Conservation (phyloP, 2,797 vertebrate genomes). For the Pterois miles region DNA sequence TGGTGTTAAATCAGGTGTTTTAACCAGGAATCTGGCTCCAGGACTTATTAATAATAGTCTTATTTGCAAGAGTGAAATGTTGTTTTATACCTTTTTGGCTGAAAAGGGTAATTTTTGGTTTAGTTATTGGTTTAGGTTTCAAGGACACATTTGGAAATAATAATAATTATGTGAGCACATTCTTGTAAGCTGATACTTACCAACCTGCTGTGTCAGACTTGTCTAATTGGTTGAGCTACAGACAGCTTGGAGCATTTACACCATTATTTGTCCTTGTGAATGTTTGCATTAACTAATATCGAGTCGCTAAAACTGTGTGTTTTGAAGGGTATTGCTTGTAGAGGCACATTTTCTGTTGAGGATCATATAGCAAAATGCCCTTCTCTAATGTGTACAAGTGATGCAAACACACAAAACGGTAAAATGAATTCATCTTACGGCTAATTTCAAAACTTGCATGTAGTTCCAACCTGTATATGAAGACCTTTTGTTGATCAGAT, state of each 20-base stretch:
- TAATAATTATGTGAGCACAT: conserved; percentile 29
- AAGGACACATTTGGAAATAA: conserved; percentile 47
- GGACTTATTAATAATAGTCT: not conserved
- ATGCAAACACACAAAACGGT: not conserved
- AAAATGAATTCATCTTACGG: not conserved
- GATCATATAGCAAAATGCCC: not conserved
- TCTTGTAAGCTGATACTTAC: conserved; percentile 50
- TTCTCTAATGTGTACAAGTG: not conserved
- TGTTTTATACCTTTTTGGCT: not conserved
- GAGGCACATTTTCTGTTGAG: not conserved
- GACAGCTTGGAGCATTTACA: conserved; percentile 8
- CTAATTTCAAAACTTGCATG: not conserved
- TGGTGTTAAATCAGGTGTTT: not conserved
- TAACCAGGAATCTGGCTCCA: not conserved
- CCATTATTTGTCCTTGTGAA: conserved; percentile 2
- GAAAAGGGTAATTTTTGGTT: not conserved
- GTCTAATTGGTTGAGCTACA: conserved; percentile 41
- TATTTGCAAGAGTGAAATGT: not conserved
- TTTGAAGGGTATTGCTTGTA: not conserved
- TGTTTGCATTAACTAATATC: not conserved
- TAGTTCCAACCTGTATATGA: not conserved
- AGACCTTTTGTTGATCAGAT: not conserved
- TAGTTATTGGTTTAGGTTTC: not conserved
- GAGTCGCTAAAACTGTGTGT: not conserved
- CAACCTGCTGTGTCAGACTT: conserved; percentile 55